A percentile compares a stretch with the other conserved stretches of the same genome.
Evolutionary conservation across 2,888 invertebrate species (phyloP).

Genomic region (Cephus runcator): DNA sequence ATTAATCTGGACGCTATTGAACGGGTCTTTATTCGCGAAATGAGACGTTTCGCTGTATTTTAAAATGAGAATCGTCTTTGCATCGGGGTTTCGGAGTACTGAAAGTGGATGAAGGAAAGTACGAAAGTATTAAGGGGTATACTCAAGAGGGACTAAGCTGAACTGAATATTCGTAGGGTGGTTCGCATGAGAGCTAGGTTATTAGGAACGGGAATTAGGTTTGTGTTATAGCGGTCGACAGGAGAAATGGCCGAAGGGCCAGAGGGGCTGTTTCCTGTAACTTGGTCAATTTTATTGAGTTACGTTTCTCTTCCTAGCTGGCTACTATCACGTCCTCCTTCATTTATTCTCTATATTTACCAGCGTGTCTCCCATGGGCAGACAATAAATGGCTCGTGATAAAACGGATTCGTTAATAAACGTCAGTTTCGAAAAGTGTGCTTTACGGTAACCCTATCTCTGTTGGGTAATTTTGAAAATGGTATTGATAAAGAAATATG

Average conservation of each 20-base stretch:
- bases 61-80: background rate
- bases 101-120: background rate
- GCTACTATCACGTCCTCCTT: constrained; percentile 25
- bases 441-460: background rate
- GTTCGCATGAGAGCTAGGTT: background rate
- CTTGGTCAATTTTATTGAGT: constrained; percentile 43
- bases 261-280: constrained; percentile 30
- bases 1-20: too few relatives aligned
- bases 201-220: constrained; percentile 35
- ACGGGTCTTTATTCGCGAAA: background rate
- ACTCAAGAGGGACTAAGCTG: background rate
- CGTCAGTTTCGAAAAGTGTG: constrained; percentile 8
- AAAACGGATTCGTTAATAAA: constrained; percentile 25
- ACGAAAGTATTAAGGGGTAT: background rate
- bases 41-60: background rate
- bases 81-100: background rate
- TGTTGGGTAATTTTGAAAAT: background rate
- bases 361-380: constrained; percentile 8
- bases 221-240: constrained; percentile 29
- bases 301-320: constrained; percentile 18
- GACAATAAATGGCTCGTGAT: background rate
- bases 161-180: background rate
- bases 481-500: too few relatives aligned
- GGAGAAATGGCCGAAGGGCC: constrained; percentile 10
- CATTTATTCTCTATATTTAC: constrained; percentile 37